Conservation (phyloP, 2,113 vertebrate genomes). For the Bufo gargarizans region DNA sequence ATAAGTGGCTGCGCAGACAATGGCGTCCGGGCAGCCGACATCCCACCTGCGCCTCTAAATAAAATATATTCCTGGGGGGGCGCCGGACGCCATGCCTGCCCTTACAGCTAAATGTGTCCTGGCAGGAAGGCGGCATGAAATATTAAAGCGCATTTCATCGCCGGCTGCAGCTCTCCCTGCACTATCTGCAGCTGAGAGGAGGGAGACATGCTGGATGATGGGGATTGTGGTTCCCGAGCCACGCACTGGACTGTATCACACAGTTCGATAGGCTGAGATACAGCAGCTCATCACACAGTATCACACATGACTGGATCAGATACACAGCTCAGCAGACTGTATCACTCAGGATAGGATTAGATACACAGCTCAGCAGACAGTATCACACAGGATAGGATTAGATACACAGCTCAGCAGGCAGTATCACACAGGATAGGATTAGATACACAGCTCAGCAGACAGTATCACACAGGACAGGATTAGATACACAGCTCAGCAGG, state of each 20-base stretch:
- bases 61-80: conserved; percentile 49
- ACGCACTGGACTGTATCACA: not conserved
- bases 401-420: not conserved
- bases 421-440: not conserved
- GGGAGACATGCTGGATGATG: not conserved
- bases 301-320: not conserved
- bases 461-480: too few species aligned
- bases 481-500: too few species aligned
- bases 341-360: not conserved
- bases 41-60: conserved; percentile 25
- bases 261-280: not conserved
- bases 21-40: conserved; percentile 6
- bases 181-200: not conserved
- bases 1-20: conserved; percentile 33
- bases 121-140: conserved; percentile 47
- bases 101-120: conserved; percentile 35
- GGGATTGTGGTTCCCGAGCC: not conserved
- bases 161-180: not conserved
- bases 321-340: not conserved
- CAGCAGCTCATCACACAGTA: not conserved
- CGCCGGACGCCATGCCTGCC: not conserved
- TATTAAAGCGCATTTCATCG: conserved; percentile 46
- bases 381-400: not conserved
- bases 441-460: not conserved
- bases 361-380: not conserved